Evolutionary conservation across 2,888 invertebrate genomes (phyloP).

Genomic region (Melanostoma scalare): DNA sequence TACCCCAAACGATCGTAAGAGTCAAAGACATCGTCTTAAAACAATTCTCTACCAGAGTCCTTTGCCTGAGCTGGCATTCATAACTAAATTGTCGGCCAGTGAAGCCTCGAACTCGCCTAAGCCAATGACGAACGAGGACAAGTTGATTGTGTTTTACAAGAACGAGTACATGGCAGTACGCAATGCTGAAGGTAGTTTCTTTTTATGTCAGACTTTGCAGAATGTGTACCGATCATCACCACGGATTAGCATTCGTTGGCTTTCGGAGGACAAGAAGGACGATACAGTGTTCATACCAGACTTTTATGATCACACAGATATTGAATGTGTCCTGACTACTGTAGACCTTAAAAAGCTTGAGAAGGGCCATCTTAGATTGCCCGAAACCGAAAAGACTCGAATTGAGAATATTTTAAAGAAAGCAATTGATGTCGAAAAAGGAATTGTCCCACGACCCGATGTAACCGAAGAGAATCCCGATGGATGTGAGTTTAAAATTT

Average conservation of each 20-base stretch:
- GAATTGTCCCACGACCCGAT: constrained; percentile 85
- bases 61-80: constrained; percentile 89
- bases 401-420: constrained; percentile 92
- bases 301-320: constrained; percentile 95
- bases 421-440: constrained; percentile 91
- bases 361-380: constrained; percentile 88
- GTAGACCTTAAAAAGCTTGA: constrained; percentile 89
- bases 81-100: constrained; percentile 88
- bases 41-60: constrained; percentile 91
- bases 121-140: constrained; percentile 85
- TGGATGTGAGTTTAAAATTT: constrained; percentile 86
- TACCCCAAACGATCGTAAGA: constrained; percentile 75
- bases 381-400: constrained; percentile 88
- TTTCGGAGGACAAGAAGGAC: constrained; percentile 85
- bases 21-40: constrained; percentile 78
- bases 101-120: constrained; percentile 84
- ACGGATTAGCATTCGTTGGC: constrained; percentile 94
- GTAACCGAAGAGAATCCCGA: constrained; percentile 93
- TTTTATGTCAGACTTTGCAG: constrained; percentile 94
- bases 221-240: constrained; percentile 93
- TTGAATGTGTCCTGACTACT: constrained; percentile 94
- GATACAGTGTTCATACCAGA: constrained; percentile 91
- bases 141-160: constrained; percentile 93
- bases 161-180: constrained; percentile 95
- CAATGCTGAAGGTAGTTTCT: constrained; percentile 93